Base-by-base conservation (phyloP, 1,140 invertebrate species). In the Batillaria attramentaria region DNA sequence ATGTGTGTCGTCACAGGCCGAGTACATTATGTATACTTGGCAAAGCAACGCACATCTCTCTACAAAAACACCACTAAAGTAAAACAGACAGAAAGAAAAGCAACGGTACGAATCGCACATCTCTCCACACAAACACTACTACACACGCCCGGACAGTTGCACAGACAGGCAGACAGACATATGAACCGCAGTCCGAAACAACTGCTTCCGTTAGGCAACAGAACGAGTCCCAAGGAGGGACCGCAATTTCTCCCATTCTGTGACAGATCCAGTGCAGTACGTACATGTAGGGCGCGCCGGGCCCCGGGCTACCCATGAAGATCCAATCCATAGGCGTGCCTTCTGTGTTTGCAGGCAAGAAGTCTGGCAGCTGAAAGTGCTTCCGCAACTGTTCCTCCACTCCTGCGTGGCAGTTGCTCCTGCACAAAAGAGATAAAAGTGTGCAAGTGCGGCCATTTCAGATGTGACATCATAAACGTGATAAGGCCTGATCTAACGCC, bases 251-350 rank as follows among this genome's bases (percentile, higher is more conserved):
- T 18, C n/a, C 16, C 46, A 54, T 18, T 18, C n/a, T n/a, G 2
- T 54, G 16, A 0, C 1, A 54, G n/a, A 54, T 1, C 16, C 16
- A 54, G 46, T n/a, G 2, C 57, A 8, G n/a, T 50, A 60, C 72
- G 0, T 24, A 73, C 72, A 37, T 73, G 72, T 4, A 73, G 54
- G 3, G 0, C 20, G 72, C 72, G 0, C 97, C 97, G 84, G 95
- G 93, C 41, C 97, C 97, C 0, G 95, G 93, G 24, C 95, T 96
- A 0, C 97, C 97, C 94, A 98, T 98, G 87, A 98, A 98, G 80
- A 98, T 95, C 97, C 97, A 98, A 91, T 97, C 96, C 0, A 95
- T 93, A 33, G 94, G 94, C 84, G 96, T 95, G 80, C 94, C 95
- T 89, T 97, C 96, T 0, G 96, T 94, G 10, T 94, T 94, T 43